These are phyloP conservation scores for Chymomyza amoena DNA, from an alignment of 2,888 invertebrate genomes.

Conservation along the genomic window DNA sequence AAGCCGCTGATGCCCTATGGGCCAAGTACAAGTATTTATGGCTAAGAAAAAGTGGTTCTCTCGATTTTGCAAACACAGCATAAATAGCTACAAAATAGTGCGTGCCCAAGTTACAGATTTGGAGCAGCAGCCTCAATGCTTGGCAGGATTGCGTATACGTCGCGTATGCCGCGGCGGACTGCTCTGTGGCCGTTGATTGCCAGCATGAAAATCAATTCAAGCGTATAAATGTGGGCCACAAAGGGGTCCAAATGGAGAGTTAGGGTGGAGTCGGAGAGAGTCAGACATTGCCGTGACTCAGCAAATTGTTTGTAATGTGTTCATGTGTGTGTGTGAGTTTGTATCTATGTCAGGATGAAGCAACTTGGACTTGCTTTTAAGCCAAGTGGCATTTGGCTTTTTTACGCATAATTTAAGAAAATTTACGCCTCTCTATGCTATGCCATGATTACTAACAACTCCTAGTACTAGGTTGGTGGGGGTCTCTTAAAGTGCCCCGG, in stretches of 20 bases:
- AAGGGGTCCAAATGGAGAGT: slow-evolving; percentile 15
- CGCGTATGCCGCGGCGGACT: slow-evolving; percentile 32
- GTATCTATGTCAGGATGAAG: neutral
- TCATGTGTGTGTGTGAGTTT: neutral
- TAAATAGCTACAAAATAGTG: slow-evolving; percentile 58
- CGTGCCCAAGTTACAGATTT: slow-evolving; percentile 68
- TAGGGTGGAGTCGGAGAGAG: neutral
- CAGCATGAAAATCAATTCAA: slow-evolving; percentile 67
- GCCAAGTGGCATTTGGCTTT: neutral
- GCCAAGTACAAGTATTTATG: neutral
- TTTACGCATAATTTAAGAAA: slow-evolving; percentile 66
- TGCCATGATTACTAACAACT: neutral
- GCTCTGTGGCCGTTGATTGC: slow-evolving; percentile 49
- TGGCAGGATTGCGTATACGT: slow-evolving; percentile 55
- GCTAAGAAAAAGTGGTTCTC: neutral
- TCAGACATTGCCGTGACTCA: slow-evolving; percentile 21
- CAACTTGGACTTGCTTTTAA: neutral
- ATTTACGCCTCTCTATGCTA: slow-evolving; percentile 52
- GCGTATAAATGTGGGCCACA: slow-evolving; percentile 68
- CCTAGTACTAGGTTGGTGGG: neutral
- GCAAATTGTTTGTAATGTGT: slow-evolving; percentile 8
- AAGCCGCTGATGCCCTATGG: neutral
- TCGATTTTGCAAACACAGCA: slow-evolving; percentile 57
- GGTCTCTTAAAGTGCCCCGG: slow-evolving; percentile 35
- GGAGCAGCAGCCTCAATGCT: slow-evolving; percentile 17